Percentiles rank a stretch among this genome's conserved stretches.
These are phyloP conservation scores for Oceanodroma leucorhoa DNA, from an alignment of 2,797 vertebrate genomes.

Conservation along the genomic window DNA sequence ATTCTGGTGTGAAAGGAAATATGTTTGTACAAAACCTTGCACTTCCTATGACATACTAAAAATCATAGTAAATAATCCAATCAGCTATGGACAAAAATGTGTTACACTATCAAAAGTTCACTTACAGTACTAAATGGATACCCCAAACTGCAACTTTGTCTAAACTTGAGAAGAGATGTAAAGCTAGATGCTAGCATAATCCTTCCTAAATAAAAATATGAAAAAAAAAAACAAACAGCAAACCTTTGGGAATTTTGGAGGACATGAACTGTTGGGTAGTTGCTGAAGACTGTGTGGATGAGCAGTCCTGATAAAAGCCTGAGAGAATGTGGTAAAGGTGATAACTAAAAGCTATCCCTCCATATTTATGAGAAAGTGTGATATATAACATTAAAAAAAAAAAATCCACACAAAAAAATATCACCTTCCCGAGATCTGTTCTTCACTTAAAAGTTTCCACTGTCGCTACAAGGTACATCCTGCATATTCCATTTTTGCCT, in stretches of 20 bases:
- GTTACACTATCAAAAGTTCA: not conserved
- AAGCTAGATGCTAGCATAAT: not conserved
- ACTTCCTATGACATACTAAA: not conserved
- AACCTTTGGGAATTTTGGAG: not conserved
- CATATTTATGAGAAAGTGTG: not conserved
- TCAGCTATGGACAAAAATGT: not conserved
- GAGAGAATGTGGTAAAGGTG: not conserved
- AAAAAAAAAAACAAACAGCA: not conserved
- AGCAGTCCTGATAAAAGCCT: not conserved
- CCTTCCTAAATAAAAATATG: not conserved
- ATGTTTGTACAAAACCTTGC: not conserved
- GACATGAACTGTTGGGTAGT: not conserved
- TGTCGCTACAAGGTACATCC: not conserved
- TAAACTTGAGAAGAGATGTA: not conserved
- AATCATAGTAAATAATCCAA: not conserved
- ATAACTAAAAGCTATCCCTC: not conserved
- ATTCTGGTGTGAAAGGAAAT: not conserved
- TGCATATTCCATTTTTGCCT: not conserved
- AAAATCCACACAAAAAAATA: not conserved
- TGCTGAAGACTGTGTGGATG: fast-evolving
- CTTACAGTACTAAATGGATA: not conserved
- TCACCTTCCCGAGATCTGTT: not conserved
- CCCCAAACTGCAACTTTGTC: not conserved
- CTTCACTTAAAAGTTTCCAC: not conserved
- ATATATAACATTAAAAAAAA: not conserved